phyloP scores from a whole-genome alignment of 2,888 invertebrate genomes.

The Pristionchus arcanus region DNA sequence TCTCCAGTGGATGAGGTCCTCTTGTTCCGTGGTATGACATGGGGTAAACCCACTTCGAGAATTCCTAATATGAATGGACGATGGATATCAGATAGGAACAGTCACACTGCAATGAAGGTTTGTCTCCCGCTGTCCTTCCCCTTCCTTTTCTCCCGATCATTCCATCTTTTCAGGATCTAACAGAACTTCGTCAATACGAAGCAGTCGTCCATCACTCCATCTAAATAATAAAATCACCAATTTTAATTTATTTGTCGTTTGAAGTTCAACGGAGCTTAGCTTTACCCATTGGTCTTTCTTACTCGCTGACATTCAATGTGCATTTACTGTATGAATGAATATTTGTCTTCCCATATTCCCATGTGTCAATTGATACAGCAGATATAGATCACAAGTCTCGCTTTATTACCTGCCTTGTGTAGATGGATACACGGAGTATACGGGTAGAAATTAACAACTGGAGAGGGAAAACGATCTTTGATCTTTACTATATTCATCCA shows the following conservation, averaged over 20 bases:
- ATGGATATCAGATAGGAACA: constrained; percentile 77
- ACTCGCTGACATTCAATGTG: constrained; percentile 14
- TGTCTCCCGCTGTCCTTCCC: not conserved
- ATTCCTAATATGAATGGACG: constrained; percentile 78
- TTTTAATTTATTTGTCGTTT: constrained; percentile 35
- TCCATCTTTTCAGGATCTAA: constrained; percentile 68
- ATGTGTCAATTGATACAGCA: not conserved
- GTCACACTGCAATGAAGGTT: constrained; percentile 78
- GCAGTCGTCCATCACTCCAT: constrained; percentile 78
- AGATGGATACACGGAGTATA: constrained; percentile 39
- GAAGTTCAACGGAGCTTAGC: constrained; percentile 13
- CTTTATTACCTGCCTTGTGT: constrained; percentile 44
- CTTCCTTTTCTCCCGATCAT: not conserved
- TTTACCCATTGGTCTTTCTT: not conserved
- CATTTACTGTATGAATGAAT: constrained; percentile 18
- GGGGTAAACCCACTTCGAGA: constrained; percentile 78
- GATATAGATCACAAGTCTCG: constrained; percentile 21
- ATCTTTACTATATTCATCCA: constrained; percentile 42
- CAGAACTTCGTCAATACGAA: constrained; percentile 77
- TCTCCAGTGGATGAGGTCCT: constrained; percentile 76
- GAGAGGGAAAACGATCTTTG: constrained; percentile 32
- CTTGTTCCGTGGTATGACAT: constrained; percentile 76
- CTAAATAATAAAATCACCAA: constrained; percentile 57
- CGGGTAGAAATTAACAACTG: constrained; percentile 44
- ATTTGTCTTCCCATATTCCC: not conserved